These are phyloP conservation scores for Seriola aureovittata DNA, from an alignment of 2,113 vertebrate species.

Conservation along the genomic window DNA sequence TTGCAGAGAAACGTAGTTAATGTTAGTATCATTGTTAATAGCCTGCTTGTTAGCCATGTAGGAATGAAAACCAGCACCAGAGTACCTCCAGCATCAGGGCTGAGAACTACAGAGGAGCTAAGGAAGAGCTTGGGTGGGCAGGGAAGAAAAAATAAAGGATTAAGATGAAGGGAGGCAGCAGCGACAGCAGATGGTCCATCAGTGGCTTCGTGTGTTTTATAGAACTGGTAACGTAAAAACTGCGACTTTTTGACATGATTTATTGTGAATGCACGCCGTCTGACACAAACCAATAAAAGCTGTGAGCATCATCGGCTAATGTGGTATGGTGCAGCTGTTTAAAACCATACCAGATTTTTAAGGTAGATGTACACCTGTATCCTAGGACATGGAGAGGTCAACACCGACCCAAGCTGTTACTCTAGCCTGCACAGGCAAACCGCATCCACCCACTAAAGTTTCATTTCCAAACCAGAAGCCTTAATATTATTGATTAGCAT, in stretches of 20 bases:
- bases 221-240: conserved; percentile 21
- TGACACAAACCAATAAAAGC: conserved; percentile 19
- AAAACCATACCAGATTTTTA: not conserved
- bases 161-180: conserved; percentile 49
- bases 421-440: conserved; percentile 52
- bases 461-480: conserved; percentile 70
- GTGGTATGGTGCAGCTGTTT: not conserved
- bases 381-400: conserved; percentile 66
- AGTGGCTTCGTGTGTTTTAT: conserved; percentile 40
- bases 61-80: conserved; percentile 88
- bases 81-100: conserved; percentile 77
- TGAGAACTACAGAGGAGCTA: conserved; percentile 65
- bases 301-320: conserved; percentile 11
- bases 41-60: conserved; percentile 70
- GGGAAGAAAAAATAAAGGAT: conserved; percentile 33
- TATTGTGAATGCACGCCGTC: conserved; percentile 7
- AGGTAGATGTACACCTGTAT: not conserved
- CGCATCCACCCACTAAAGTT: conserved; percentile 57
- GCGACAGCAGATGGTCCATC: conserved; percentile 51
- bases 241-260: conserved; percentile 6
- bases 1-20: conserved; percentile 50
- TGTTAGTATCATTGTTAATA: conserved; percentile 76
- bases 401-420: conserved; percentile 54
- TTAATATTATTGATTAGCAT: conserved; percentile 69
- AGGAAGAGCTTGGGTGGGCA: conserved; percentile 52